These are phyloP conservation scores for Biston stratarius DNA, from an alignment of 2,888 invertebrate genomes.

Conservation along the genomic window DNA sequence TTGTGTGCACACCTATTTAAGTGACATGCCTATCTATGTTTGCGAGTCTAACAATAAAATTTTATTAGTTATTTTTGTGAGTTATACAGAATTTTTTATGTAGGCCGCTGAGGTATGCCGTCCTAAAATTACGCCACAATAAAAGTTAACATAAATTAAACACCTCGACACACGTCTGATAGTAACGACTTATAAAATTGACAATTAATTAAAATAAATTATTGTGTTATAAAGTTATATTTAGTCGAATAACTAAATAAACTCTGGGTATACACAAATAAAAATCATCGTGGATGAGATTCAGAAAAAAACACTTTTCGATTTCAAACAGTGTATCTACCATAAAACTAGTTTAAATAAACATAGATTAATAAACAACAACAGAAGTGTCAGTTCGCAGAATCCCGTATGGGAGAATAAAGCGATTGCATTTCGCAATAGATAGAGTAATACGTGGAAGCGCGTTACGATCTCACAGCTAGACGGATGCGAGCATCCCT, in stretches of 20 bases:
- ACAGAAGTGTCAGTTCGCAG: constrained; percentile 82
- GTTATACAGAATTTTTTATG: constrained; percentile 38
- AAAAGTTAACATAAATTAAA: constrained; percentile 43
- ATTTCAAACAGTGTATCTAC: constrained; percentile 59
- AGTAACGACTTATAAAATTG: constrained; percentile 42
- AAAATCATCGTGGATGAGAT: constrained; percentile 33
- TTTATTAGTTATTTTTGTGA: constrained; percentile 44
- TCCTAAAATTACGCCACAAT: constrained; percentile 36
- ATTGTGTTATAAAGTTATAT: constrained; percentile 45
- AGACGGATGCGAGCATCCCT: constrained; percentile 77
- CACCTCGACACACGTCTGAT: constrained; percentile 38
- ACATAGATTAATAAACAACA: constrained; percentile 81
- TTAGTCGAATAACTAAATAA: constrained; percentile 47
- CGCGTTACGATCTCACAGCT: constrained; percentile 74
- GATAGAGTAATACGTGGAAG: constrained; percentile 73
- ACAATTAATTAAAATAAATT: constrained; percentile 48
- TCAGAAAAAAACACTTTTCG: constrained; percentile 57
- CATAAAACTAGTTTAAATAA: constrained; percentile 71
- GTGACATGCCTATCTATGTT: constrained; percentile 69
- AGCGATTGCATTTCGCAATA: constrained; percentile 81
- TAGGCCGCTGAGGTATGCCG: constrained; percentile 36
- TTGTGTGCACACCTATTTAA: constrained; percentile 72
- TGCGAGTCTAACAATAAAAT: constrained; percentile 48
- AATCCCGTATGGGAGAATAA: constrained; percentile 73
- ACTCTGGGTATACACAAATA: constrained; percentile 44